These are phyloP conservation scores for Nycteola revayana DNA, from an alignment of 2,888 invertebrate species.

Conservation along the genomic window DNA sequence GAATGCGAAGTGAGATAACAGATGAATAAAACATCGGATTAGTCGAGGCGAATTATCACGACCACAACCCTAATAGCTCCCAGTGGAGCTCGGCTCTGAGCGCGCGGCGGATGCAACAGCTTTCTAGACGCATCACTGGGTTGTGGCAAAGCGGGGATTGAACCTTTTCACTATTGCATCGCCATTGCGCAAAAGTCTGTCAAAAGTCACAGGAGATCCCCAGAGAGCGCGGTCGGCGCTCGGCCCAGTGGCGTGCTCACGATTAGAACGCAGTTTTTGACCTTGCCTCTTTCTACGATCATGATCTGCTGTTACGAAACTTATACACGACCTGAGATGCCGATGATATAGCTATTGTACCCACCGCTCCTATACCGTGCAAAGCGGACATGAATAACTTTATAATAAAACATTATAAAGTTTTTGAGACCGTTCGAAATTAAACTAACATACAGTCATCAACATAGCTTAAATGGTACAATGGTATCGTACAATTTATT, in stretches of 20 bases:
- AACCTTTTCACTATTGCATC: constrained; percentile 38
- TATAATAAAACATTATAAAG: constrained; percentile 19
- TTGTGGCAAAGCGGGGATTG: constrained; percentile 26
- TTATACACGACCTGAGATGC: constrained; percentile 15
- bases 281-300: constrained; percentile 38
- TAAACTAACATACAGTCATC: constrained; percentile 18
- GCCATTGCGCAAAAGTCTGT: constrained; percentile 13
- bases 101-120: constrained; percentile 16
- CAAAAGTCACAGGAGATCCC: constrained; percentile 29
- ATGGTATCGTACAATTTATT: too few relatives aligned
- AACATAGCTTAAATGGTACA: too few relatives aligned
- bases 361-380: too few relatives aligned
- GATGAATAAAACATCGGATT: constrained; percentile 59
- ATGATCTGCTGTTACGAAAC: constrained; percentile 39
- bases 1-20: constrained; percentile 65
- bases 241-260: constrained; percentile 16
- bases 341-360: constrained; percentile 27
- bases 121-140: constrained; percentile 21
- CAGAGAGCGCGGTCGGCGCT: constrained; percentile 15
- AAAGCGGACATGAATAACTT: constrained; percentile 13
- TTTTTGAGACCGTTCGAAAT: constrained; percentile 19
- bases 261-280: constrained; percentile 34
- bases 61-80: too few relatives aligned
- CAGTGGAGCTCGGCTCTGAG: too few relatives aligned
- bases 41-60: constrained; percentile 3